Conservation (phyloP, 2,888 invertebrate genomes). For the Dione juno region DNA sequence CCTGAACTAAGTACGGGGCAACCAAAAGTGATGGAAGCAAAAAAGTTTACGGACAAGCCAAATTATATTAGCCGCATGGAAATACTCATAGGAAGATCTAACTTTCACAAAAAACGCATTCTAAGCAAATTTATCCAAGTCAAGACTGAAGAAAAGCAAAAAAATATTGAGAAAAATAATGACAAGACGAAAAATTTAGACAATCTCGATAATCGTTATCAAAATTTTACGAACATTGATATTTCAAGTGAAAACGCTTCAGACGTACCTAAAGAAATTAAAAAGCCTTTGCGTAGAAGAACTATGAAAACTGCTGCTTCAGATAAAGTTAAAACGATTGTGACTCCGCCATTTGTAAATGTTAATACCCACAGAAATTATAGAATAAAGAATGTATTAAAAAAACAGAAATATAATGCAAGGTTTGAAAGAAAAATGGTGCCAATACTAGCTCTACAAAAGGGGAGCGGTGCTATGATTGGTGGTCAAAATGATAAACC, state of each 20-base stretch:
- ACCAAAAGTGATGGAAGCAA: slow-evolving; percentile 1
- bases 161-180: neutral
- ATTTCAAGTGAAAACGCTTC: slow-evolving; percentile 5
- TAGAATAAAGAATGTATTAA: slow-evolving; percentile 12
- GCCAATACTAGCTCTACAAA: slow-evolving; percentile 17
- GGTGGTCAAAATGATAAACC: neutral
- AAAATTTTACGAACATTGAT: slow-evolving; percentile 6
- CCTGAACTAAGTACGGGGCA: neutral
- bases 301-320: slow-evolving; percentile 12
- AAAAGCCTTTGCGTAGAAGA: neutral
- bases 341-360: neutral
- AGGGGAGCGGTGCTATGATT: neutral
- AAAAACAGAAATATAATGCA: neutral
- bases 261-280: neutral
- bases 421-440: slow-evolving; percentile 8
- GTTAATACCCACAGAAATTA: neutral
- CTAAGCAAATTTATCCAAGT: neutral
- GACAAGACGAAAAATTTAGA: neutral
- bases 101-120: neutral
- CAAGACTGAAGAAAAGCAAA: neutral
- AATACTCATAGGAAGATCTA: neutral
- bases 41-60: slow-evolving; percentile 7
- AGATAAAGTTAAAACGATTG: slow-evolving; percentile 9
- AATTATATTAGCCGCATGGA: neutral
- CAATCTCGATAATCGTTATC: neutral